These are phyloP conservation scores for Gasteruption jaculator DNA, from an alignment of 2,888 invertebrate species.

Conservation along the genomic window DNA sequence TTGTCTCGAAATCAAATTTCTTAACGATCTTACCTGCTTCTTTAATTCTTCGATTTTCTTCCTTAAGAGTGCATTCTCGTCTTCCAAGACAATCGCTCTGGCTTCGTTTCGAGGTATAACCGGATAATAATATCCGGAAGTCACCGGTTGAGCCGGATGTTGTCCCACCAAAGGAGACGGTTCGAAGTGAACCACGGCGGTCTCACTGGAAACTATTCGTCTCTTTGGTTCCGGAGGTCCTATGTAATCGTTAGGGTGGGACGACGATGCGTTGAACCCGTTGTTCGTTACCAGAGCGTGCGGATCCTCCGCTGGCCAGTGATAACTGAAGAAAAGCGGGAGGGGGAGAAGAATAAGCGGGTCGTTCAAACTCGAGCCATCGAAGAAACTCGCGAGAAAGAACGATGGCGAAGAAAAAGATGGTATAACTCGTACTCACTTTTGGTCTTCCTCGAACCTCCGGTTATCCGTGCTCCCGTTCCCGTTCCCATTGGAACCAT, in stretches of 20 bases:
- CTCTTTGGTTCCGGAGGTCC: slow-evolving; percentile 47
- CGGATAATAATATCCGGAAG: slow-evolving; percentile 45
- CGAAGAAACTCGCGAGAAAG: background rate
- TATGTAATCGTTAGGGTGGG: slow-evolving; percentile 43
- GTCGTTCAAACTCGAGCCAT: background rate
- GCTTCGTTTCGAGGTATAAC: slow-evolving; percentile 48
- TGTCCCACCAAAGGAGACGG: slow-evolving; percentile 44
- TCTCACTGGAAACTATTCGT: slow-evolving; percentile 43
- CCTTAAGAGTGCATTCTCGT: slow-evolving; percentile 65
- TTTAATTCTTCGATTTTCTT: slow-evolving; percentile 68
- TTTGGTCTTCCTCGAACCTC: slow-evolving; percentile 44
- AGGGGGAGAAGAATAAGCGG: background rate
- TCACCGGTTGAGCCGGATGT: slow-evolving; percentile 40
- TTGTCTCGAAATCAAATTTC: slow-evolving; percentile 31
- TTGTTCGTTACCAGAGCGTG: slow-evolving; percentile 38
- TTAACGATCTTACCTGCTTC: slow-evolving; percentile 56
- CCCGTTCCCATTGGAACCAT: slow-evolving; percentile 30
- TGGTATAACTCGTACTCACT: slow-evolving; percentile 27
- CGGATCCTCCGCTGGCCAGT: slow-evolving; percentile 45
- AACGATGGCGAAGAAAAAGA: slow-evolving; percentile 6
- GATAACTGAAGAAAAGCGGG: slow-evolving; percentile 29
- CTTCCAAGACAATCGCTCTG: slow-evolving; percentile 57
- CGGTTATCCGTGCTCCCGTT: slow-evolving; percentile 33
- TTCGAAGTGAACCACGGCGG: slow-evolving; percentile 45
- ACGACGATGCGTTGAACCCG: slow-evolving; percentile 35